A percentile compares a stretch with the other conserved stretches of the same genome.
phyloP scores from a whole-genome alignment of 2,113 vertebrate species.

The Sinosuthora webbiana region DNA sequence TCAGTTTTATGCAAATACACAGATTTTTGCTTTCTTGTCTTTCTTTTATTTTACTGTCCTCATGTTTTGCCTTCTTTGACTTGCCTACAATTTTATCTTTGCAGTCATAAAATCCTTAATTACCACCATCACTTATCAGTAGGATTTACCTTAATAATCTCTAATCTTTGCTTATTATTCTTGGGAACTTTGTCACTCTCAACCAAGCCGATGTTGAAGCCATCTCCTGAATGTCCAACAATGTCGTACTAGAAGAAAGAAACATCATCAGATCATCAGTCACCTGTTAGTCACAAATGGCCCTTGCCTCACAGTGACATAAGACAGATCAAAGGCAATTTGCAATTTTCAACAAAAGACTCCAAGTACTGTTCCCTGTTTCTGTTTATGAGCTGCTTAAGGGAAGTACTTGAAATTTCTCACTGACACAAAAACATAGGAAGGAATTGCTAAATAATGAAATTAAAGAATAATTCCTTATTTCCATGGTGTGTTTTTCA shows the following conservation, averaged over 20 bases:
- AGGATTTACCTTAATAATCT: slow-evolving; percentile 88
- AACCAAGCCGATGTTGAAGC: slow-evolving; percentile 85
- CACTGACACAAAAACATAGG: not conserved
- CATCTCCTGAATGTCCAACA: slow-evolving; percentile 91
- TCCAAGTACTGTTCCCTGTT: not conserved
- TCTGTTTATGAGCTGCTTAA: not conserved
- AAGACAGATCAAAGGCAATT: not conserved
- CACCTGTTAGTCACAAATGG: not conserved
- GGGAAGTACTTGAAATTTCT: not conserved
- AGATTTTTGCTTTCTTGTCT: not conserved
- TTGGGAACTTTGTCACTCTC: slow-evolving; percentile 83
- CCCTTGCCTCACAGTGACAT: not conserved
- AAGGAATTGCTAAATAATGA: not conserved
- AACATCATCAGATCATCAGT: slow-evolving; percentile 37
- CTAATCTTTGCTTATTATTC: slow-evolving; percentile 92
- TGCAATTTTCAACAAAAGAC: not conserved
- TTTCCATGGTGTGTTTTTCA: not conserved
- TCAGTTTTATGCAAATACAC: not conserved
- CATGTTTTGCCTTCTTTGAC: not conserved
- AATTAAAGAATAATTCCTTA: not conserved
- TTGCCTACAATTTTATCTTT: not conserved
- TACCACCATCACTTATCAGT: not conserved
- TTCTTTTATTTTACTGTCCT: not conserved
- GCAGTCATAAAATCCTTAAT: not conserved
- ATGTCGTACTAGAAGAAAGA: slow-evolving; percentile 86